A percentile compares a stretch with the other conserved stretches of the same genome.
phyloP scores from a whole-genome alignment of 53 echinoderm and acorn worm species.

The Holothuria leucospilota region DNA sequence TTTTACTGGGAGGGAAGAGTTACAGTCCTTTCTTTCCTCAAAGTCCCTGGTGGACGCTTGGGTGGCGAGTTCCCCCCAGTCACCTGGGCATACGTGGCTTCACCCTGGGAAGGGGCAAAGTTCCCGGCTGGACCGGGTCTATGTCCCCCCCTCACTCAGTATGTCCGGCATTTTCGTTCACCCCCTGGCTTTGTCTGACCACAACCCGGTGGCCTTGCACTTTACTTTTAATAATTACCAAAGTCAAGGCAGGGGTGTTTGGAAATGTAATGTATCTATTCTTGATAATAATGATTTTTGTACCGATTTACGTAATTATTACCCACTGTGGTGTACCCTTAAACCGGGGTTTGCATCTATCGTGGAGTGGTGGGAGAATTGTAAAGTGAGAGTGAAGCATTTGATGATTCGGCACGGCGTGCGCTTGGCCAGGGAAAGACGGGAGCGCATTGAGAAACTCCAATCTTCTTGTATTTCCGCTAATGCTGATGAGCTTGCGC shows the following conservation, averaged over 20 bases:
- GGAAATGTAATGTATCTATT: conserved; percentile 65
- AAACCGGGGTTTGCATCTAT: conserved; percentile 42
- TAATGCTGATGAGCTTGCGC: background rate
- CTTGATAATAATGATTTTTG: conserved; percentile 44
- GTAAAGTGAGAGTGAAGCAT: conserved; percentile 42
- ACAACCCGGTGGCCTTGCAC: too few species aligned
- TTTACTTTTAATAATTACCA: background rate
- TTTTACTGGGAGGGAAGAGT: background rate
- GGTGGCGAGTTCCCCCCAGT: too few species aligned
- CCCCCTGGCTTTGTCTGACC: too few species aligned
- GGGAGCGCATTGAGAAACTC: background rate
- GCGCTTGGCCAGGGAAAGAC: conserved; percentile 8
- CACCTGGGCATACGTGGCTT: too few species aligned
- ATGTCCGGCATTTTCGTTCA: background rate
- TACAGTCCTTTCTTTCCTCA: background rate
- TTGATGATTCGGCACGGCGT: conserved; percentile 54
- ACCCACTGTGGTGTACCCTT: conserved; percentile 51
- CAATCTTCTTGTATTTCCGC: conserved; percentile 13
- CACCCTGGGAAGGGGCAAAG: conserved; percentile 11
- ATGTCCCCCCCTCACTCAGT: conserved; percentile 20
- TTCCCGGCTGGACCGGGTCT: conserved; percentile 63
- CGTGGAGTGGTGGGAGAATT: conserved; percentile 65
- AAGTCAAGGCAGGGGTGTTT: conserved; percentile 32
- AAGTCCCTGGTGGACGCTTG: background rate
- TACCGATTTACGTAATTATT: conserved; percentile 32